Percentiles rank a stretch among this genome's conserved stretches.
These are phyloP conservation scores for Osmerus eperlanus DNA, from an alignment of 2,113 vertebrate species.

Conservation along the genomic window DNA sequence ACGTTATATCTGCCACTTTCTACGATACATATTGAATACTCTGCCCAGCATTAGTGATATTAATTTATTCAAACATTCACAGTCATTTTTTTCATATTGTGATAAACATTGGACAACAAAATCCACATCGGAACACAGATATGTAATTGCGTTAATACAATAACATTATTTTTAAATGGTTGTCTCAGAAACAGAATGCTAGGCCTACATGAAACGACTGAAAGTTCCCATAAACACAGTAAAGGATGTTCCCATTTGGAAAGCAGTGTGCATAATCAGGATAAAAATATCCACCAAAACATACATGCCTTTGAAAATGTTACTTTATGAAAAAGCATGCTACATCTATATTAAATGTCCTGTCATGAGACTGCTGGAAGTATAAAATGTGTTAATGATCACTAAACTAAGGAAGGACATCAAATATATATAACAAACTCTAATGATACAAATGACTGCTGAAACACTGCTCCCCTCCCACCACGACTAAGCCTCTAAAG, in stretches of 20 bases:
- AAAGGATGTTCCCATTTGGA: background rate
- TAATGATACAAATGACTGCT: background rate
- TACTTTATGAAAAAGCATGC: background rate
- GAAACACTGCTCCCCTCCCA: background rate
- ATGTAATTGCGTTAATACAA: background rate
- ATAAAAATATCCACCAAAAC: background rate
- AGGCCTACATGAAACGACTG: constrained; percentile 4
- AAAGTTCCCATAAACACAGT: constrained; percentile 5
- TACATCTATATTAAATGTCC: constrained; percentile 8
- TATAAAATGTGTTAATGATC: constrained; percentile 3
- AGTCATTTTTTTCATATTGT: constrained; percentile 24
- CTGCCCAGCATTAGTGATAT: background rate
- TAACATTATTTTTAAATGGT: background rate
- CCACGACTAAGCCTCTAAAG: background rate
- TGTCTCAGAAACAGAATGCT: background rate
- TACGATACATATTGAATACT: too few relatives aligned
- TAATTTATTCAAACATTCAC: constrained; percentile 46
- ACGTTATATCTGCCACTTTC: too few relatives aligned
- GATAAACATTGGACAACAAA: constrained; percentile 24
- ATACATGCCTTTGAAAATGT: background rate
- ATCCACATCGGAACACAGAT: background rate
- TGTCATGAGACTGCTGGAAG: background rate
- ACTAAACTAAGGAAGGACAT: background rate
- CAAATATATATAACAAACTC: constrained; percentile 2
- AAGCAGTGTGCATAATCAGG: background rate